Evolutionary conservation across 2,888 invertebrate genomes (phyloP).

Genomic region (Ischnura elegans): DNA sequence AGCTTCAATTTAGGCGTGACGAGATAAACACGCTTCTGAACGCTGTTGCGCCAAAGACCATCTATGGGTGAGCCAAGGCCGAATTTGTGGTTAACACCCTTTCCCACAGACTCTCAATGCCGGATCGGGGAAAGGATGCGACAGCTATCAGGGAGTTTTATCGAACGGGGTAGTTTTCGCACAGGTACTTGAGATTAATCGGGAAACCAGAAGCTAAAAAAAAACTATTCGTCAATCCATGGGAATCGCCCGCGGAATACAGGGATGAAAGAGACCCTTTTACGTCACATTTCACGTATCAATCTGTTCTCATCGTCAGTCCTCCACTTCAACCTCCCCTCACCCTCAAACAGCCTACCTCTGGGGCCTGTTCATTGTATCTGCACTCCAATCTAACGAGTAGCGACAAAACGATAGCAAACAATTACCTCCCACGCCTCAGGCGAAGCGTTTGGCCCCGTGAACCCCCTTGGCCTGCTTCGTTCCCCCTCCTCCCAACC

Average conservation of each 20-base stretch:
- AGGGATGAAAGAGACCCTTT: not conserved
- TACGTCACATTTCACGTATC: not conserved
- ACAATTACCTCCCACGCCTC: conserved; percentile 65
- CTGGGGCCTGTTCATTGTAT: conserved; percentile 2
- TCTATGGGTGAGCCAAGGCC: no score
- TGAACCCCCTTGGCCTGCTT: not conserved
- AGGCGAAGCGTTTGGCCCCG: conserved; percentile 53
- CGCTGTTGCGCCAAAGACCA: no score
- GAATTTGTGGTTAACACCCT: not conserved
- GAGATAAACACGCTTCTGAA: no score
- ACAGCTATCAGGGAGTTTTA: not conserved
- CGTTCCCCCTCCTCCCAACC: not conserved
- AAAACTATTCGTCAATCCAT: not conserved
- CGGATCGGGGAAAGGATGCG: not conserved
- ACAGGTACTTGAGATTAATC: not conserved
- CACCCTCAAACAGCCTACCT: not conserved
- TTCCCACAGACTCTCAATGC: not conserved
- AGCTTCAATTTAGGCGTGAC: no score
- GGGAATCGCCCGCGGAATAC: not conserved
- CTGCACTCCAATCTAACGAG: conserved; percentile 58
- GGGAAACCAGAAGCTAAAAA: not conserved
- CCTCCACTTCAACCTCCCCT: not conserved
- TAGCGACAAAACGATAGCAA: conserved; percentile 62
- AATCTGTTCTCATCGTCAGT: not conserved
- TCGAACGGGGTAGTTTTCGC: not conserved